Evolutionary conservation across 2,113 vertebrate genomes (phyloP).

Genomic region (Onychostruthus taczanowskii): DNA sequence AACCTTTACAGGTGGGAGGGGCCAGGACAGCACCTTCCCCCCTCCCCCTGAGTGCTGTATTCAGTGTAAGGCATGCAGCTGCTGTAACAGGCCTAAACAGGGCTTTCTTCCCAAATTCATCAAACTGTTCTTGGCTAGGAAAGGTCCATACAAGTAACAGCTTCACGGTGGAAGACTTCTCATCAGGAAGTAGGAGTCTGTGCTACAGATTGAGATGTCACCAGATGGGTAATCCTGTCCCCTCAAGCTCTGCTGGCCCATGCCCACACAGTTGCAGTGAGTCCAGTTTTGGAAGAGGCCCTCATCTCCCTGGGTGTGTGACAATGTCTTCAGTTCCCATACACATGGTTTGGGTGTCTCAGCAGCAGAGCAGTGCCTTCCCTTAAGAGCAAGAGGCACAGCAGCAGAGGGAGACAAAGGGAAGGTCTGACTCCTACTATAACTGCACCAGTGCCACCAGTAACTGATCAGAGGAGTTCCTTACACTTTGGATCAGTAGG

Average conservation of each 20-base stretch:
- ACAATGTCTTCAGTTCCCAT: not conserved
- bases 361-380: not conserved
- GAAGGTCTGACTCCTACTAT: not conserved
- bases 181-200: not conserved
- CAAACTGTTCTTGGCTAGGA: not conserved
- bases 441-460: not conserved
- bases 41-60: fast-evolving
- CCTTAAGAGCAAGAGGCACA: too few relatives aligned
- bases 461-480: not conserved
- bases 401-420: fast-evolving
- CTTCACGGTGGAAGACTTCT: not conserved
- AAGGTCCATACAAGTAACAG: not conserved
- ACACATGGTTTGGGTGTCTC: fast-evolving
- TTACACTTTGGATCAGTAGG: not conserved
- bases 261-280: not conserved
- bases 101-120: not conserved
- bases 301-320: not conserved
- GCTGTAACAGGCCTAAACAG: not conserved
- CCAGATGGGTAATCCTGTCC: too few relatives aligned
- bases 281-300: not conserved
- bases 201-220: not conserved
- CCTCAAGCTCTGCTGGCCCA: not conserved
- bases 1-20: not conserved
- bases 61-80: not conserved
- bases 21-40: not conserved